Evolutionary conservation across 92 coral and sea anemone genomes (phyloP).

Genomic region (Epizoanthus stellaris): DNA sequence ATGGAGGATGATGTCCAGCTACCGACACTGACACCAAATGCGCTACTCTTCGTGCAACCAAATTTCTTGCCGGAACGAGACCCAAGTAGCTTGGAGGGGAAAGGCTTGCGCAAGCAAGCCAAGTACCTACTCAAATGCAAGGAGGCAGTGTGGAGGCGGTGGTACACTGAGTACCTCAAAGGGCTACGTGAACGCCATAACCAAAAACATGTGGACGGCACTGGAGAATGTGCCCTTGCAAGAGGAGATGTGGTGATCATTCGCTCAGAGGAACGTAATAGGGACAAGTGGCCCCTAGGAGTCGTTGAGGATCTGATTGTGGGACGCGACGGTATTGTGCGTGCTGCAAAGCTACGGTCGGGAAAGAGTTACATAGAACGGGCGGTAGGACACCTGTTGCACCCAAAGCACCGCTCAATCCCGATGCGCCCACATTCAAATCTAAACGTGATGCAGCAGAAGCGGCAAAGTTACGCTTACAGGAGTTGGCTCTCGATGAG

Average conservation of each 20-base stretch:
- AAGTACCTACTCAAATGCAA: not conserved
- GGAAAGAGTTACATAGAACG: not conserved
- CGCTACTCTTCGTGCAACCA: not conserved
- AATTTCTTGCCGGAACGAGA: conserved; percentile 2
- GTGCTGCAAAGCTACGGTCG: not conserved
- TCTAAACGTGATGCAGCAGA: too few species aligned
- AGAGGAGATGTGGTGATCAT: conserved; percentile 2
- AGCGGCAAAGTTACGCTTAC: too few species aligned
- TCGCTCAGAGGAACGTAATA: conserved; percentile 22
- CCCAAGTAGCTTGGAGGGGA: not conserved
- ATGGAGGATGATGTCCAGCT: conserved; percentile 18
- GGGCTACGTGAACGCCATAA: conserved; percentile 7
- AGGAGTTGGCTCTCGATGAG: too few species aligned
- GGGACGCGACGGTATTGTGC: too few species aligned
- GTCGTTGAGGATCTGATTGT: conserved; percentile 7
- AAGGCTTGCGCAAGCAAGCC: not conserved
- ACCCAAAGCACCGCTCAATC: too few species aligned
- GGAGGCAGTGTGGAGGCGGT: conserved; percentile 14
- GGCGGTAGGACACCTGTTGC: not conserved
- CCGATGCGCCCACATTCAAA: too few species aligned
- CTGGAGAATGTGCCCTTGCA: not conserved
- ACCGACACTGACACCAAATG: not conserved
- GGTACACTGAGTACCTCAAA: conserved; percentile 8
- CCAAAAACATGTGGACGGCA: too few species aligned
- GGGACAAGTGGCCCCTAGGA: conserved; percentile 22